Evolutionary conservation across 2,888 invertebrate species (phyloP).

Genomic region (Ischnura elegans): DNA sequence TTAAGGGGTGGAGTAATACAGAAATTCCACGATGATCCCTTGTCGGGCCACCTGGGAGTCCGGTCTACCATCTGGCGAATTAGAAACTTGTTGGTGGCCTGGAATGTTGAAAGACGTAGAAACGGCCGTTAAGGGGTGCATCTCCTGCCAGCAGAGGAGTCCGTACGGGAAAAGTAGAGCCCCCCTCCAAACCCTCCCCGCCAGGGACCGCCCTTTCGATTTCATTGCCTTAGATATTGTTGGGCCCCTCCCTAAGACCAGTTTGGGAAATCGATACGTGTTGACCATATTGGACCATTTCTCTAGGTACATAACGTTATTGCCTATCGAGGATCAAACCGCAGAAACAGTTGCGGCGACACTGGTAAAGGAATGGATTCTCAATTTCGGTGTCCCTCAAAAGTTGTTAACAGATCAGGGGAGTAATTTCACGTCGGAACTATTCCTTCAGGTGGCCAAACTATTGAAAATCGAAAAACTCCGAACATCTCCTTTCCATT

Average conservation of each 20-base stretch:
- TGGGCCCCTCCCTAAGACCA: constrained; percentile 70
- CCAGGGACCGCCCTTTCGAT: constrained; percentile 25
- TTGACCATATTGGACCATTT: constrained; percentile 26
- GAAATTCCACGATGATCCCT: not conserved
- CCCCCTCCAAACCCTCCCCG: not conserved
- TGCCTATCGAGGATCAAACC: not conserved
- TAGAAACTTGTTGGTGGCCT: not conserved
- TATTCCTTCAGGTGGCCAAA: not conserved
- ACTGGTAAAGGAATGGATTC: not conserved
- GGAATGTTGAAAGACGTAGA: not conserved
- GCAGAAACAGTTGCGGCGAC: not conserved
- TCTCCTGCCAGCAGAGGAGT: constrained; percentile 2
- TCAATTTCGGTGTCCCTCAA: not conserved
- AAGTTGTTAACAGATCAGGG: not conserved
- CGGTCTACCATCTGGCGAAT: not conserved
- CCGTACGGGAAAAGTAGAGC: not conserved
- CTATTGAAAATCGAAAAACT: not conserved
- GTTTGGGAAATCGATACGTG: constrained; percentile 53
- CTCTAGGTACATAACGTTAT: constrained; percentile 23
- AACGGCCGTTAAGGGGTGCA: not conserved
- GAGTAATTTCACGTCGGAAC: not conserved
- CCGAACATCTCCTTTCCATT: not conserved
- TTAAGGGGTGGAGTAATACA: not conserved
- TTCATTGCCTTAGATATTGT: constrained; percentile 69
- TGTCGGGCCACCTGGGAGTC: not conserved